Evolutionary conservation across 2,888 invertebrate genomes (phyloP).

Genomic region (Polydesmus complanatus): DNA sequence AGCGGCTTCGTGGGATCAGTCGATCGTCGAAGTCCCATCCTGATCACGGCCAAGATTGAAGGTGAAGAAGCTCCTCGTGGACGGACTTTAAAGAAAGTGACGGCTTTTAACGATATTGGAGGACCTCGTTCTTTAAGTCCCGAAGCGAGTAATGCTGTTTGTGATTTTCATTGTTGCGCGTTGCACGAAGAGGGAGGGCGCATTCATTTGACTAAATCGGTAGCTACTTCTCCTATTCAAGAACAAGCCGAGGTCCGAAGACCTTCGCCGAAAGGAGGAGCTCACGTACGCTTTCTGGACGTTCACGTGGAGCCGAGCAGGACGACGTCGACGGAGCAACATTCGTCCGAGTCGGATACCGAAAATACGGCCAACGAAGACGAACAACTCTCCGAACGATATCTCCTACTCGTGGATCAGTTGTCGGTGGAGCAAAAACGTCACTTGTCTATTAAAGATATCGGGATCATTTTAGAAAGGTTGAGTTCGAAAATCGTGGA

Average conservation of each 20-base stretch:
- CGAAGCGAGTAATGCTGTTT: conserved; percentile 52
- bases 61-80: conserved; percentile 13
- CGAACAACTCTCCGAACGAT: conserved; percentile 63
- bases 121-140: conserved; percentile 27
- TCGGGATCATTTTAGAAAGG: conserved; percentile 83
- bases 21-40: conserved; percentile 18
- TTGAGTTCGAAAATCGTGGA: conserved; percentile 85
- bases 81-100: conserved; percentile 38
- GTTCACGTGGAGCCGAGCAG: conserved; percentile 46
- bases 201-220: conserved; percentile 68
- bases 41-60: conserved; percentile 18
- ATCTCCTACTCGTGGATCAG: conserved; percentile 82
- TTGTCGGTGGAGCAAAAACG: conserved; percentile 82
- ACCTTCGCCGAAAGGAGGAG: conserved; percentile 24
- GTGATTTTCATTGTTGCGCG: conserved; percentile 91
- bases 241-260: conserved; percentile 36
- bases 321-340: conserved; percentile 52
- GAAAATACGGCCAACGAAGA: conserved; percentile 83
- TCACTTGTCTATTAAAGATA: conserved; percentile 84
- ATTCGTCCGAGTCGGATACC: conserved; percentile 59
- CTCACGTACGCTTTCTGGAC: conserved; percentile 63
- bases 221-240: conserved; percentile 83
- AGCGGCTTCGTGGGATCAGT: conserved; percentile 6
- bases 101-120: conserved; percentile 46
- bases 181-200: conserved; percentile 66